Base-by-base conservation (phyloP, 53 echinoderm and acorn worm genomes). In the Patiria pectinifera region DNA sequence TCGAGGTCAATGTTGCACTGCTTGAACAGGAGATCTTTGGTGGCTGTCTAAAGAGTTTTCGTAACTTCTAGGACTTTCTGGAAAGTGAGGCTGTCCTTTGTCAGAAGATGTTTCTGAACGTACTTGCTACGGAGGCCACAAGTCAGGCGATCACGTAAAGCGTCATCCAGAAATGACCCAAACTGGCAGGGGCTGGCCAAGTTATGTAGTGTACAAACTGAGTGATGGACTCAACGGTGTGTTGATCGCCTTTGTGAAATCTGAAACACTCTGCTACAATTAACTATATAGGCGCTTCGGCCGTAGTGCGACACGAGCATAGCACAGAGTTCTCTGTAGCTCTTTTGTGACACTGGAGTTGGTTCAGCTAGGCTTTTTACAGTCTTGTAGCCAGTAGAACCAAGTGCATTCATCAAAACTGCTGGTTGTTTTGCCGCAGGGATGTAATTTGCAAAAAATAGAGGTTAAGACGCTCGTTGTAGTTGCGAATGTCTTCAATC, bases 251-350 rank as follows among this genome's bases (percentile, higher is more conserved):
- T 24, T 43, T 62, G 23, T 83, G 70, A 12, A 91, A 91, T 5
- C 71, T 66, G 24, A 92, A 92, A 2, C 92, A 1, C 24, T 92
- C 92, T 59, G 84, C 6, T 15, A 92, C 12, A 7, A 92, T 86
- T 35, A n/a, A n/a, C n/a, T n/a, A n/a, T n/a, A n/a, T 16, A 85
- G 80, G 12, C 85, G 86, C 43, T 72, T 84, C 7, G 83, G 4
- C 84, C 69, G 48, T 69, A 86, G 69, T 86, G 86, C 23, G 69
- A 9, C 4, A 45, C 26, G 0, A 86, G 21, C 86, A 86, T 6
- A 5, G 18, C 71, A 86, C 71, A 69, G 35, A 35, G 35, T 35
- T 35, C 35, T 35, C 1, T 35, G 35, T 35, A 35, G 35, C 35
- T 35, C 35, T 35, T 35, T 1, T 35, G 35, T 35, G 35, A 35